Evolutionary conservation across 2,113 vertebrate genomes (phyloP).

Genomic region (Urocolius indicus): DNA sequence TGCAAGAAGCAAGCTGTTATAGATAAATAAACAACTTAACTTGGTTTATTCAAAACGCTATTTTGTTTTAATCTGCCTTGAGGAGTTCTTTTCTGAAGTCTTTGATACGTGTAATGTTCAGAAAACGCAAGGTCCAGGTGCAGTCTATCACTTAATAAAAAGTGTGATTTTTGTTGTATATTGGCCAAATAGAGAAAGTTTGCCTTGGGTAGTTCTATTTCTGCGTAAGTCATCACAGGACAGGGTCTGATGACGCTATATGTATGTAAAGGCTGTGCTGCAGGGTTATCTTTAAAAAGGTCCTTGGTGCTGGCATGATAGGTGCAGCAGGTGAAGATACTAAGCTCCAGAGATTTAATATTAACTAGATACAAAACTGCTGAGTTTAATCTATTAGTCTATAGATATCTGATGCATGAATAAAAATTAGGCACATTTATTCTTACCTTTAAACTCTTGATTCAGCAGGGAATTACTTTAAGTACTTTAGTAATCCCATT

Average conservation of each 20-base stretch:
- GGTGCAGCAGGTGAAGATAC: not conserved
- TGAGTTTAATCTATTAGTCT: constrained; percentile 42
- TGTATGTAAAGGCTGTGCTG: not conserved
- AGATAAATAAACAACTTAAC: not conserved
- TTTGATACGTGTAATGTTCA: not conserved
- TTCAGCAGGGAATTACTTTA: constrained; percentile 68
- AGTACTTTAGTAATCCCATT: constrained; percentile 65
- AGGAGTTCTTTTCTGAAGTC: not conserved
- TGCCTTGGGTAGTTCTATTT: not conserved
- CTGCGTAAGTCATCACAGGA: not conserved
- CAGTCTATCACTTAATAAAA: not conserved
- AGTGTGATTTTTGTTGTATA: not conserved
- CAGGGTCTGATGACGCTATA: not conserved
- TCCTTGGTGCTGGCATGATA: not conserved
- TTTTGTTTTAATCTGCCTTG: not conserved
- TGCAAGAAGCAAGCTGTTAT: not conserved
- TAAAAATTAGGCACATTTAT: constrained; percentile 61
- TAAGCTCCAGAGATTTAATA: not conserved
- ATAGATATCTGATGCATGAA: constrained; percentile 37
- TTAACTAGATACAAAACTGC: constrained; percentile 6
- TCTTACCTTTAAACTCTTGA: constrained; percentile 46
- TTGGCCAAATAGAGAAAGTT: not conserved
- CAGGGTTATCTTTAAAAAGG: not conserved
- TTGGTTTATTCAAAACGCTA: not conserved
- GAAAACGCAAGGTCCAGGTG: not conserved